Evolutionary conservation across 2,797 vertebrate genomes (phyloP), one percentile per base, ranked within the genome.

Genomic region (Masticophis lateralis): DNA sequence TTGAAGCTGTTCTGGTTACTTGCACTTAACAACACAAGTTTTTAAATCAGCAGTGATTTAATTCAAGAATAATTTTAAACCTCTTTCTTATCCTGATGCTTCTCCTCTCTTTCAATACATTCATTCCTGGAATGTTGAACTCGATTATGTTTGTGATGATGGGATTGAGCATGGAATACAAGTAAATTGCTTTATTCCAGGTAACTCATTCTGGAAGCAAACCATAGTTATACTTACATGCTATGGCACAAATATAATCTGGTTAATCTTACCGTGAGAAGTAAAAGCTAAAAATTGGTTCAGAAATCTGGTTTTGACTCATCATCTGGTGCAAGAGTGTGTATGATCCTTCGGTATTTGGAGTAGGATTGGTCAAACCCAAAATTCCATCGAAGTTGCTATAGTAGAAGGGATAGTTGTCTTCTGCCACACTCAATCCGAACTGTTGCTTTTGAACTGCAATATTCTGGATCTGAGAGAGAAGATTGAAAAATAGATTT

Each of bases 341-440:
- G 37, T 37, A 37, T 37, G 37, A 37, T 37, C 37, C 37, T 37
- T 37, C 37, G 2, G 93, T 96, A 0, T 94, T 96, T 95, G 98
- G 94, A 0, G 93, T 32, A 13, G 98, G 98, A 94, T 97, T 97
- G 28, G 96, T 97, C 97, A 98, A 97, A 3, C 98, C 98, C 88
- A 98, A 95, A 97, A 98, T 98, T 55, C 98, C 97, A 0, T 98
- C 98, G 57, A 98, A 98, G 20, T 95, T 89, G 0, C 97, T 96
- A 0, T 97, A 97, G 53, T 96, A 97, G 94, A 98, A 99, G 14
- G 94, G 37, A 37, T 37, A 47, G 0, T 96, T 95, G 0, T 98
- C 98, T 90, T 99, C 98, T 0, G 95, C 51, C 93, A 96, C 93
- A 93, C 98, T 99, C 91, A 98, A 97, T 63, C 98, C 98, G 0